Evolutionary conservation across 2,797 vertebrate species (phyloP), one percentile per base, ranked within the genome.

Genomic region (Meda fulgida): DNA sequence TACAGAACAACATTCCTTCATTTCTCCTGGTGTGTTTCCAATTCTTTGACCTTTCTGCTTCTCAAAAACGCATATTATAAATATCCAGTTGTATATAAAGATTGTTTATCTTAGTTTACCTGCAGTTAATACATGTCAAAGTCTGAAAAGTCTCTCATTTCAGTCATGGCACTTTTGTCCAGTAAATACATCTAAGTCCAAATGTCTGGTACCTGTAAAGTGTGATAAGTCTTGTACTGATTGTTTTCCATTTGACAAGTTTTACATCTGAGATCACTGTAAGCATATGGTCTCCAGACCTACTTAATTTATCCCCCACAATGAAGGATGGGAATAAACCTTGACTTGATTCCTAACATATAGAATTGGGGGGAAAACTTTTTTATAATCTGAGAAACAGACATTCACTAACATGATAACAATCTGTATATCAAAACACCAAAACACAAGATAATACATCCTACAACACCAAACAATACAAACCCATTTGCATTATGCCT

Each of bases 211-310:
- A 63, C 43, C n/a, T 75, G 60, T 34, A 80, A 66, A 78, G 69
- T 82, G 55, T 86, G 70, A 85, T 78, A 83, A 80, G 86, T 78
- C 86, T 60, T 16, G 19, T 31, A 73, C 80, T 77, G 80, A 78
- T 81, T 66, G 80, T 67, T 87, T 13, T 87, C 86, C 86, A 84
- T 40, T 84, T 87, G 82, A 78, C 60, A 69, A 23, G 16, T 43
- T 13, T 36, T 7, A 23, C 29, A 38, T 78, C 53, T 73, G 43
- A 38, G 76, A 83, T 84, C 80, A 80, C 26, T 58, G 51, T 72
- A 46, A 8, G 3, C 86, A 89, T 85, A 88, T 89, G 87, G 66
- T 76, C 67, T 81, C 80, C 88, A 89, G 86, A 86, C 77, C 0
- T 10, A 67, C 43, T 85, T 85, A 46, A 82, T 86, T 88, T 86